Evolutionary conservation across 2,113 vertebrate species (phyloP), one percentile per base, ranked within the genome.

Genomic region (Seriola aureovittata): DNA sequence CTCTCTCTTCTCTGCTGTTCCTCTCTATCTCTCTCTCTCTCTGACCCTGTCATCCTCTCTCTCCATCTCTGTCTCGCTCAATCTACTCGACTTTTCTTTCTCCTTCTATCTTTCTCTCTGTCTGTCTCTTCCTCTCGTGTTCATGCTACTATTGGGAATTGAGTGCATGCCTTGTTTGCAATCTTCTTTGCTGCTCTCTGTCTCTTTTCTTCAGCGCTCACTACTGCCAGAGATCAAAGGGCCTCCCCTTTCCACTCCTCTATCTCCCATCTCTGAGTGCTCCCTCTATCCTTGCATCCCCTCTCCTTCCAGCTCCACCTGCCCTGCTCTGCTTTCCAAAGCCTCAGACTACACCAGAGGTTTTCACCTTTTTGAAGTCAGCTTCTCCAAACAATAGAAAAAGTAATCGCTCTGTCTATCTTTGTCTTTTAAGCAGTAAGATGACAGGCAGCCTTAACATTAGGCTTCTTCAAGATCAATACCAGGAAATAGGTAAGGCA

Each of bases 161-260:
- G 88, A 88, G 82, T 65, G 81, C 87, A 74, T 75, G 92, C 84
- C 88, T 90, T 93, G 90, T 95, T 94, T 93, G 92, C 92, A 90
- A 86, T 93, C 92, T 86, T 93, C 88, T 87, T 71, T 86, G 75
- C 91, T 71, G 76, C 85, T 91, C 73, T 85, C 87, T 64, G 12
- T 90, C 80, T 91, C 82, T 91, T 90, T 80, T 92, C 90, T 91
- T 89, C 88, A 79, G 84, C 72, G 29, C 88, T 92, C 91, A 71
- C 88, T 91, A 32, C 86, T 90, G 86, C 89, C 85, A 84, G 75
- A 95, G 94, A 96, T 95, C 95, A 96, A 96, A 96, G 95, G 94
- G 88, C 93, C 89, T 74, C 89, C 86, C 84, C 87, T 90, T 85
- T 93, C 62, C 90, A 65, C 82, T 88, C 83, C 85, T 82, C 89